Evolutionary conservation across 2,797 vertebrate genomes (phyloP), one percentile per base, ranked within the genome.

Genomic region (Acanthurus lineatus): DNA sequence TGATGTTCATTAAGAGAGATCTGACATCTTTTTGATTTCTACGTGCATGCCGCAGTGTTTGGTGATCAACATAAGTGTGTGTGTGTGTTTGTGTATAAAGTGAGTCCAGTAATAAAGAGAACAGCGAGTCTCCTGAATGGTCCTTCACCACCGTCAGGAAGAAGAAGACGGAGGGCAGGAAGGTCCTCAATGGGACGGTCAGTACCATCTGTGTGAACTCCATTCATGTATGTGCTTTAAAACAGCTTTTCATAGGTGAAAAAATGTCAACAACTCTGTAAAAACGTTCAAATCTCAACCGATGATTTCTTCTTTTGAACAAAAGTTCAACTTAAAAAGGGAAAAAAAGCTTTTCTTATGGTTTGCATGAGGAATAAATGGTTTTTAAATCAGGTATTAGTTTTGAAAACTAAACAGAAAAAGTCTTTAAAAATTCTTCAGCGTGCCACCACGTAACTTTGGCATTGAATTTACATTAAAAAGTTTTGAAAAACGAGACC

Each of bases 141-240:
- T 95, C 93, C 69, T 98, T 98, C 89, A 97, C 97, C 54, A 97
- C 96, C 0, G 96, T 98, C 53, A 91, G 97, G 25, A 97, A 97
- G 95, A 97, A 97, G 91, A 94, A 94, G 78, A 93, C 96, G 0
- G 96, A 97, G 7, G 86, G 94, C 51, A 96, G 96, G 88, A 97
- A 96, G 84, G 92, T 96, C 19, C 96, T 97, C 83, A 98, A 97
- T 7, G 97, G 96, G 48, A 96, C 95, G 73, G 97, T 97, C 79
- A 10, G 97, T 95, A 49, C 28, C 9, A 19, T 19, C 5, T 16
- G 0, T 47, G 1, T 35, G 2, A 25, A 32, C 28, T 32, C 4
- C 28, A 32, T 32, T 3, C 28, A 32, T 2, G n/a, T n/a, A n/a
- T 32, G 16, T 8, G 35, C 10, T 35, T 8, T 0, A 48, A 10